Base-by-base conservation (phyloP, 1,140 invertebrate species). In the Apis dorsata region DNA sequence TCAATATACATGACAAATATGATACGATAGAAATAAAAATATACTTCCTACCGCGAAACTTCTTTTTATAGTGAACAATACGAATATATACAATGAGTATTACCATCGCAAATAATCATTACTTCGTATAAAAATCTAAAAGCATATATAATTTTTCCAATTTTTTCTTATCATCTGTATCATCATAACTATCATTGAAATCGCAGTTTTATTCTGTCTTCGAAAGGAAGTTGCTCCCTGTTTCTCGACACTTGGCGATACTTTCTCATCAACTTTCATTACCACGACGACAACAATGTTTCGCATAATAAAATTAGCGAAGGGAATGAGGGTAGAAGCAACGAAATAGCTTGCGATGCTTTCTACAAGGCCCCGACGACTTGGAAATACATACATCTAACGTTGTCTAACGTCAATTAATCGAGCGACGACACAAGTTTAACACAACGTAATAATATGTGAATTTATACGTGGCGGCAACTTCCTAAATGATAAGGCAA, bases 381-480 rank as follows among this genome's bases (percentile, higher is more conserved):
- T 68, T 34, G 21, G 3, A 74, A 73, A 86, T 86, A 28, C 85
- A 65, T 66, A 60, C 59, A 51, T 34, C 5, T 44, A 44, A 44
- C 66, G 72, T 62, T 71, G 72, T 86, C 77, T 72, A 78, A 81
- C 76, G 59, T 59, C 81, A 85, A 86, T 85, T 86, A 85, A 85
- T 86, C 83, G 83, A 76, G 28, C 83, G 76, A 28, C 62, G 62
- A 28, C 24, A 24, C 21, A 17, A 28, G 62, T 8, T 28, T 28
- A 65, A 65, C 62, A 2, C 62, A 7, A 80, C 71, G 76, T 86
- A 86, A 86, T 85, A 85, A 85, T 80, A 75, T 71, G 15, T 11
- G 65, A 68, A 44, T 68, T 44, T 44, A 44, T 49, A 44, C 21
- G 34, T 17, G 15, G 19, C 10, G 44, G 17, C 19, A 44, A 66